These are phyloP conservation scores for Phasianus colchicus DNA, from an alignment of 2,113 vertebrate genomes.

Conservation along the genomic window DNA sequence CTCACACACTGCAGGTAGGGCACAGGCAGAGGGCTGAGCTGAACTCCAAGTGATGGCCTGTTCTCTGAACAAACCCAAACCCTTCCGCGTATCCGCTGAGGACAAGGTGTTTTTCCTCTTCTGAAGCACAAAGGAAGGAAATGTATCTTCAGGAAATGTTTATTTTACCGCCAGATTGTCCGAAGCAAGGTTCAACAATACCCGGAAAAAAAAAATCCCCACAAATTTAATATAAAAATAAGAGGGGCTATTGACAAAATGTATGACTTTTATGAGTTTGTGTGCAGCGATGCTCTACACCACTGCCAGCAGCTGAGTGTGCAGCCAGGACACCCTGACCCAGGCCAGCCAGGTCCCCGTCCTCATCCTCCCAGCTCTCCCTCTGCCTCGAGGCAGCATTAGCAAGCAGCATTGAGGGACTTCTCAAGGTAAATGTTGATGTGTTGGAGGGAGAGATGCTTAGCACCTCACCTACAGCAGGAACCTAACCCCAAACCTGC, in stretches of 20 bases:
- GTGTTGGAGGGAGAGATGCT: not conserved
- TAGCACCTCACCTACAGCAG: not conserved
- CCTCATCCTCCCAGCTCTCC: not conserved
- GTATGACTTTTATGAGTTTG: conserved; percentile 6
- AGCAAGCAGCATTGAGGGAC: not conserved
- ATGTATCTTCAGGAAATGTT: conserved; percentile 77
- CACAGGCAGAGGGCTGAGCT: not conserved
- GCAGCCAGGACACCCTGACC: accelerated
- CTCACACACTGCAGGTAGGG: not conserved
- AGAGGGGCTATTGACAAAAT: conserved; percentile 53
- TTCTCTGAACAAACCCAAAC: conserved; percentile 31
- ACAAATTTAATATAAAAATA: conserved; percentile 67
- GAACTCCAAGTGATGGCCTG: not conserved
- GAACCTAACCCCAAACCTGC: not conserved
- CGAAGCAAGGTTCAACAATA: conserved; percentile 61
- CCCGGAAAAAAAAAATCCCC: conserved; percentile 68
- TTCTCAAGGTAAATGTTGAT: not conserved
- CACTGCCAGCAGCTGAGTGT: not conserved
- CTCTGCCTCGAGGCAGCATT: not conserved
- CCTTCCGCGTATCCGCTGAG: conserved; percentile 44
- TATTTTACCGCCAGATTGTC: conserved; percentile 56
- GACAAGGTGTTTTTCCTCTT: conserved; percentile 74
- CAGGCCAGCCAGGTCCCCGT: not conserved
- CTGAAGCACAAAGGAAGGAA: conserved; percentile 73
- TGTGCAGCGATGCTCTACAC: not conserved